Percentiles rank a stretch among this genome's conserved stretches.
Evolutionary conservation across 1,140 invertebrate genomes (phyloP).

Genomic region (Brachionus rotundiformis): DNA sequence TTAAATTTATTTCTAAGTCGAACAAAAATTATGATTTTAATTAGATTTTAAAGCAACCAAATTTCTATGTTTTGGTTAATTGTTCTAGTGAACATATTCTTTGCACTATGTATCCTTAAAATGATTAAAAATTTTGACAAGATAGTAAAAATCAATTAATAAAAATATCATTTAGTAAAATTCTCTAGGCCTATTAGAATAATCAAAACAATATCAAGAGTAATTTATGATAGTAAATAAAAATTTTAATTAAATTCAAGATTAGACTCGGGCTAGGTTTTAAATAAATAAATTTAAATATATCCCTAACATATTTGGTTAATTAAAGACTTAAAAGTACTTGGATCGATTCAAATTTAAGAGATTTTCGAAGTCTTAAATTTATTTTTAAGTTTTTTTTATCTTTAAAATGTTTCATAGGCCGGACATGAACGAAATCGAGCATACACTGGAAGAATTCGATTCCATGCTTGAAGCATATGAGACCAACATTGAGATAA

Average conservation of each 20-base stretch:
- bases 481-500: background rate
- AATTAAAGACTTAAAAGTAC: background rate
- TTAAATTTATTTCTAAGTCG: no score
- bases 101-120: no score
- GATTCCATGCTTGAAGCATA: constrained; percentile 44
- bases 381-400: constrained; percentile 11
- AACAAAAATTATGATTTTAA: no score
- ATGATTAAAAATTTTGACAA: no score
- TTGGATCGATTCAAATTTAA: background rate
- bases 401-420: background rate
- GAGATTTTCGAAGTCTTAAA: background rate
- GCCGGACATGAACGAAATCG: constrained; percentile 49
- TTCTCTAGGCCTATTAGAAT: background rate
- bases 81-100: no score
- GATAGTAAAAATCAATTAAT: background rate
- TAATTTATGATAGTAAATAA: background rate
- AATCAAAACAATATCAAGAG: background rate
- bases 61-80: no score
- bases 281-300: background rate
- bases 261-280: background rate
- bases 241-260: background rate
- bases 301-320: background rate
- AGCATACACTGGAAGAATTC: constrained; percentile 45
- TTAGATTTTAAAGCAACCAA: no score
- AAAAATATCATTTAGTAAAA: background rate